These are phyloP conservation scores for Lanius ludovicianus DNA, from an alignment of 2,113 vertebrate genomes.

Conservation along the genomic window DNA sequence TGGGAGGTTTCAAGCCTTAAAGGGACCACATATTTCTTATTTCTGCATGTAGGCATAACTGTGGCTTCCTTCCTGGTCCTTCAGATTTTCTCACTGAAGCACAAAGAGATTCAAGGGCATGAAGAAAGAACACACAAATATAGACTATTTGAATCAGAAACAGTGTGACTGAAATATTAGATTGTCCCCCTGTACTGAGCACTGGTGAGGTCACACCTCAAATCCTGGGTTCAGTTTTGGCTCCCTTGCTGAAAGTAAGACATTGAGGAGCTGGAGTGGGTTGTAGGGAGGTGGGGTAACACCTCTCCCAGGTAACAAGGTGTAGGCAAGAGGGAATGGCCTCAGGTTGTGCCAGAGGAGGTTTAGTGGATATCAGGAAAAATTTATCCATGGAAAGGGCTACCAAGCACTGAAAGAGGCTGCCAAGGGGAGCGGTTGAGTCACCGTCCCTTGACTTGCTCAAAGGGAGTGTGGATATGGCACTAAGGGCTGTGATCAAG, in stretches of 20 bases:
- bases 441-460: background rate
- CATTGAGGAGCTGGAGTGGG: background rate
- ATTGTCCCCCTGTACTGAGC: too few relatives aligned
- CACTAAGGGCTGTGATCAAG: background rate
- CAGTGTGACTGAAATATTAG: background rate
- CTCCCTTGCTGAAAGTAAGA: background rate
- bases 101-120: background rate
- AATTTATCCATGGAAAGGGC: background rate
- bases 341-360: background rate
- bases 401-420: background rate
- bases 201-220: background rate
- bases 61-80: background rate
- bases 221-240: background rate
- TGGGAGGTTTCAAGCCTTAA: background rate
- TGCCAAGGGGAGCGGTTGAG: background rate
- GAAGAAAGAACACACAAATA: background rate
- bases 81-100: background rate
- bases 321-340: background rate
- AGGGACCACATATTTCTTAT: background rate
- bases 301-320: background rate
- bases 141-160: background rate
- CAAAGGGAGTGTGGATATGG: background rate
- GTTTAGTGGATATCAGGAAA: background rate
- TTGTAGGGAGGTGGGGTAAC: background rate
- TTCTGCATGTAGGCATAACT: background rate